phyloP scores from a whole-genome alignment of 2,113 vertebrate species.

The Gobius niger region DNA sequence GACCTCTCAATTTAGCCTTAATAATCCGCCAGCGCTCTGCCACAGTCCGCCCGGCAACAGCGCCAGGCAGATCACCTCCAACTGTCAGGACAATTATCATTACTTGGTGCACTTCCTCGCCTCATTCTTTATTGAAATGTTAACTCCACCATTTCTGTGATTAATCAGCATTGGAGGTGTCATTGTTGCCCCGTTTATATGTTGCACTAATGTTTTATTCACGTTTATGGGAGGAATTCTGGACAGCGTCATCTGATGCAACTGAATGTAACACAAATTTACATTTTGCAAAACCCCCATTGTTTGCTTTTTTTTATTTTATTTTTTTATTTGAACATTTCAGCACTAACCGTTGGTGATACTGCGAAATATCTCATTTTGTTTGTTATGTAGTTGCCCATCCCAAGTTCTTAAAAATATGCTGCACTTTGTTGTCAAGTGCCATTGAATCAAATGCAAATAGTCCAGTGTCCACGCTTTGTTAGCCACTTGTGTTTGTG shows the following conservation, averaged over 20 bases:
- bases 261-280: background rate
- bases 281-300: background rate
- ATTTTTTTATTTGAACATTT: background rate
- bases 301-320: background rate
- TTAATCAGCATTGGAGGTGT: background rate
- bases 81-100: slow-evolving; percentile 51
- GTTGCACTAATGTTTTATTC: background rate
- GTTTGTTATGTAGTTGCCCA: background rate
- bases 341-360: background rate
- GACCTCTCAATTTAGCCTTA: slow-evolving; percentile 43
- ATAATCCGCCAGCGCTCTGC: slow-evolving; percentile 22
- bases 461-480: too few relatives aligned
- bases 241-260: background rate
- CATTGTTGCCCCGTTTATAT: background rate
- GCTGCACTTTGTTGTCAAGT: background rate
- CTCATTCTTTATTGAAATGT: slow-evolving; percentile 2
- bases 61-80: slow-evolving; percentile 32
- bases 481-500: too few relatives aligned
- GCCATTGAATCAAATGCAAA: too few relatives aligned
- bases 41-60: slow-evolving; percentile 65
- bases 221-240: background rate
- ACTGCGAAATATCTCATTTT: background rate
- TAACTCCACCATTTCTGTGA: background rate
- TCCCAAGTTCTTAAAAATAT: background rate
- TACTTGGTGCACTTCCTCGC: slow-evolving; percentile 8